phyloP scores from a whole-genome alignment of 1,140 invertebrate genomes.

The Brachionus angularis region DNA sequence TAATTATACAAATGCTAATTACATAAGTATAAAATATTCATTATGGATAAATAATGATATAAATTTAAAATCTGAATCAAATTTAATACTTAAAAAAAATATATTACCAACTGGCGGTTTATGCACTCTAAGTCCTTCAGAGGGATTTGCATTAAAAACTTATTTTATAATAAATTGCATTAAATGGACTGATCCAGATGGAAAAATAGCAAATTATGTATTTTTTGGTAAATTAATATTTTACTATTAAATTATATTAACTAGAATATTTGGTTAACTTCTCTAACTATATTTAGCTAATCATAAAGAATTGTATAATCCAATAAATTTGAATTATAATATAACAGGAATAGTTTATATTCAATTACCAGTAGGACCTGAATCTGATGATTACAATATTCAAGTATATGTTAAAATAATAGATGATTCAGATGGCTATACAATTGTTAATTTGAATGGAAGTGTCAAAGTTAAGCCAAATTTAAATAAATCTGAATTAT shows the following conservation, averaged over 20 bases:
- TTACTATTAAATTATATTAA: too few relatives aligned
- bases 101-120: not conserved
- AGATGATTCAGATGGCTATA: not conserved
- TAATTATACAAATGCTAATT: too few relatives aligned
- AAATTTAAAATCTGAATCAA: too few relatives aligned
- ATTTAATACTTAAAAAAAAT: too few relatives aligned
- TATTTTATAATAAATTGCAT: not conserved
- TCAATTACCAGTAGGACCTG: not conserved
- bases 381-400: not conserved
- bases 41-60: too few relatives aligned
- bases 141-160: not conserved
- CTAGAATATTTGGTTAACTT: not conserved
- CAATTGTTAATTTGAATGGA: not conserved
- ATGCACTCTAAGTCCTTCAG: not conserved
- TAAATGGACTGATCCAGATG: not conserved
- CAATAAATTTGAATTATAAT: constrained; percentile 8
- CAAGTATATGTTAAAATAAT: not conserved
- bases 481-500: not conserved
- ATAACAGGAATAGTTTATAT: not conserved
- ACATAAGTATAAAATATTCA: too few relatives aligned
- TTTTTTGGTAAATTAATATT: not conserved
- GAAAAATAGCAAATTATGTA: not conserved
- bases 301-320: not conserved
- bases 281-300: too few relatives aligned
- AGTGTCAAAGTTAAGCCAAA: not conserved